Percentiles rank a stretch among this genome's conserved stretches.
Evolutionary conservation across 2,797 vertebrate species (phyloP).

Genomic region (Sebastes wilsoni): DNA sequence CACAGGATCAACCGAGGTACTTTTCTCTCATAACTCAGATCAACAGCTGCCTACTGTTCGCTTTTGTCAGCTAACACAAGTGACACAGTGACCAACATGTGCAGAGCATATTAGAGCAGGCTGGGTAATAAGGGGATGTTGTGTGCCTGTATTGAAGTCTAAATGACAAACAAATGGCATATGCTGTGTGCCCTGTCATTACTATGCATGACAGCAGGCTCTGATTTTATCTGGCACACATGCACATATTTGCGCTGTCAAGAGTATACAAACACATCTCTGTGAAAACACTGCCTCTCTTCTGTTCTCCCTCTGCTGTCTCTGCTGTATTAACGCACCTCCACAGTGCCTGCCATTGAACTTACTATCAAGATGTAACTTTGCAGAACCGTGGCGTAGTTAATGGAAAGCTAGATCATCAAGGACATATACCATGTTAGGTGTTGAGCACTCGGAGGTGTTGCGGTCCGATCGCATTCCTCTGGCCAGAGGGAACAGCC

Average conservation of each 20-base stretch:
- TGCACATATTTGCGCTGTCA: slow-evolving; percentile 57
- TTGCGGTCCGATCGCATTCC: slow-evolving; percentile 51
- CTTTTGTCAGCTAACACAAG: slow-evolving; percentile 44
- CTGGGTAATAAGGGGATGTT: slow-evolving; percentile 53
- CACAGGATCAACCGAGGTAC: slow-evolving; percentile 97
- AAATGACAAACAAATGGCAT: slow-evolving; percentile 75
- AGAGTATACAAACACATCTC: slow-evolving; percentile 49
- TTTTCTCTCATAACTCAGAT: slow-evolving; percentile 39
- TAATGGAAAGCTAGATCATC: slow-evolving; percentile 60
- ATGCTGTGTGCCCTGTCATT: slow-evolving; percentile 70
- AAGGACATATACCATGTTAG: slow-evolving; percentile 70
- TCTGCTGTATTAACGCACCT: slow-evolving; percentile 29
- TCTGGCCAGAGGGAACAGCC: slow-evolving; percentile 30
- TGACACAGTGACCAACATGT: slow-evolving; percentile 76
- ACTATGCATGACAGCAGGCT: slow-evolving; percentile 55
- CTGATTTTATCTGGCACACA: slow-evolving; percentile 63
- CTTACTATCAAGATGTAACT: slow-evolving; percentile 25
- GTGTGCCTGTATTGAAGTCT: slow-evolving; percentile 61
- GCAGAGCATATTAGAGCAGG: slow-evolving; percentile 50
- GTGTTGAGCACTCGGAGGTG: slow-evolving; percentile 41
- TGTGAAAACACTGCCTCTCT: slow-evolving; percentile 30
- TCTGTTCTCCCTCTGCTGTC: slow-evolving; percentile 30
- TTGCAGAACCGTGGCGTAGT: slow-evolving; percentile 43
- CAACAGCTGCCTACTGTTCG: slow-evolving; percentile 40
- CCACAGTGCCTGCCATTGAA: slow-evolving; percentile 11